Evolutionary conservation across 2,888 invertebrate species (phyloP).

Genomic region (Sphinx pinastri): DNA sequence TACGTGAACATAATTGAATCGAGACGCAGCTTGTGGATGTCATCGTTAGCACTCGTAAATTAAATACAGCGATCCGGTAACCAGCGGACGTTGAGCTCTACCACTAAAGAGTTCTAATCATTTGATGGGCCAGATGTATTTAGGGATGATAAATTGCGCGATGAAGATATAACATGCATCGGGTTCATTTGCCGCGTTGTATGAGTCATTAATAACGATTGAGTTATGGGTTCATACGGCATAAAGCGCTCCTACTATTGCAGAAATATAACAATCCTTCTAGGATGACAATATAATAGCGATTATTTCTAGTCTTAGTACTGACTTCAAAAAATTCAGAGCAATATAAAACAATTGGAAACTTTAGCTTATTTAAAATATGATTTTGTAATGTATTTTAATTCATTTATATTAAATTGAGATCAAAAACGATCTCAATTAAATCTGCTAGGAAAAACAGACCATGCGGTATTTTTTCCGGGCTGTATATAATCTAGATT

Average conservation of each 20-base stretch:
- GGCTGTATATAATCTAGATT: neutral
- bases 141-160: constrained; percentile 2
- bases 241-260: neutral
- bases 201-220: constrained; percentile 53
- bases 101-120: neutral
- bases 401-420: no score
- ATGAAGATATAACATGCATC: constrained; percentile 24
- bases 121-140: neutral
- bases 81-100: constrained; percentile 10
- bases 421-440: no score
- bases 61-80: constrained; percentile 34
- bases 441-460: no score
- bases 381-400: no score
- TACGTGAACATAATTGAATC: constrained; percentile 52
- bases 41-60: constrained; percentile 52
- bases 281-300: no score
- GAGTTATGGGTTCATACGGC: constrained; percentile 30
- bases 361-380: no score
- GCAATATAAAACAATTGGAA: no score
- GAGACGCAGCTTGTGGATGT: constrained; percentile 54
- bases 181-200: constrained; percentile 35
- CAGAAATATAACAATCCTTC: no score
- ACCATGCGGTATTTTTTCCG: neutral
- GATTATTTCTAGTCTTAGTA: neutral
- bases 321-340: neutral